Base-by-base conservation (phyloP, 2,888 invertebrate genomes). In the Rambutsinella grinnellia region DNA sequence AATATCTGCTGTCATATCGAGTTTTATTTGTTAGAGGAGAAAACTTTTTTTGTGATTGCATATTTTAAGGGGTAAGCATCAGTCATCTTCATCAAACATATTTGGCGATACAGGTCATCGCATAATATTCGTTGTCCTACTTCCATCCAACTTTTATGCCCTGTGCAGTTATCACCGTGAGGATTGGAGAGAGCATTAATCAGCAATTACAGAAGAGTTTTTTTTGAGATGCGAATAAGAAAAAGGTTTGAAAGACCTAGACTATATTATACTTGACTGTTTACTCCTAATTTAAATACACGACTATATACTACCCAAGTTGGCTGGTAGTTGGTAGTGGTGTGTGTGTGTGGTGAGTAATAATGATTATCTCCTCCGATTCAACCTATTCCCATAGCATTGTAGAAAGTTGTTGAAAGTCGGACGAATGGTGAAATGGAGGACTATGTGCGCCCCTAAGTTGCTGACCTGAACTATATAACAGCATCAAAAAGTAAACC, bases 391-490 rank as follows among this genome's bases (percentile, higher is more conserved):
- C 13, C 57, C 46, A 28, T 69, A 28, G 47, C 26, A 44, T 47
- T 56, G 53, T 66, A 66, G 56, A 66, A 65, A 65, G 65, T 65
- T 65, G 63, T 71, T 58, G 72, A 72, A 72, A 65, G 72, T 66
- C 28, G 63, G 49, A 19, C 6, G 17, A 13, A 15, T 57, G 6
- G 54, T 54, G 13, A 57, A 62, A 71, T 63, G 71, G 62, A 63
- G 71, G 71, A 21, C 71, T 72, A 65, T 72, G 26, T 66, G 58
- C 60, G 65, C 72, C 51, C 56, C 71, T 51, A 66, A 72, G 72
- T 72, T 65, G 72, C 72, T 72, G 72, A 72, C 72, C 72, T 72
- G 72, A 72, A 72, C 60, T 72, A 72, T 65, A 65, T 66, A 60
- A 62, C 71, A 56, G 56, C 51, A 71, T 69, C 23, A 47, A 69